A percentile compares a stretch with the other conserved stretches of the same genome.
phyloP scores from a whole-genome alignment of 1,140 invertebrate genomes.

The Drosophila mayri region DNA sequence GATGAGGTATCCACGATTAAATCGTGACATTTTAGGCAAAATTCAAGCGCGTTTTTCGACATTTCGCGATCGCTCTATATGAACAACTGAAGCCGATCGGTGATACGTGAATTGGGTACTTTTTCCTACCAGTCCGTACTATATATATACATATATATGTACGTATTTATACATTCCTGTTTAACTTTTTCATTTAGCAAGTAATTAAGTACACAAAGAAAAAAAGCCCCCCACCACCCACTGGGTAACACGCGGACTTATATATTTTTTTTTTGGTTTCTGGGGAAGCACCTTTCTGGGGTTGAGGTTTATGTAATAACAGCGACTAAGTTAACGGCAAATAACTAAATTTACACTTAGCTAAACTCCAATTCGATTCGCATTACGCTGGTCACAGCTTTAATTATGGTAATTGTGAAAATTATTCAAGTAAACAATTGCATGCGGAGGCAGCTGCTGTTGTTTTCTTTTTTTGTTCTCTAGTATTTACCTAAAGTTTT shows the following conservation, averaged over 20 bases:
- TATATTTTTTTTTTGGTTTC: slow-evolving; percentile 15
- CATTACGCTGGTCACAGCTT: slow-evolving; percentile 22
- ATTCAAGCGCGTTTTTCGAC: slow-evolving; percentile 42
- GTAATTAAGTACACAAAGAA: slow-evolving; percentile 20
- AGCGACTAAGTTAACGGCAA: slow-evolving; percentile 1
- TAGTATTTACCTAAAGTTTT: slow-evolving; percentile 23
- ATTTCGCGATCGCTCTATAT: slow-evolving; percentile 43
- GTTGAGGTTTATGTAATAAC: slow-evolving; percentile 4
- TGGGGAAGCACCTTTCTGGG: slow-evolving; percentile 25
- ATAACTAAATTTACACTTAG: slow-evolving; percentile 5
- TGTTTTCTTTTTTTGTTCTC: slow-evolving; percentile 6
- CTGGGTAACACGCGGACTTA: too few relatives aligned
- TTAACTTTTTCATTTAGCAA: slow-evolving; percentile 32
- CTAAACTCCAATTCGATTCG: not conserved
- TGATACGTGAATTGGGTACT: slow-evolving; percentile 45
- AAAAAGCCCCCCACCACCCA: slow-evolving; percentile 33
- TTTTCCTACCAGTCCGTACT: slow-evolving; percentile 31
- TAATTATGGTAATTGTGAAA: slow-evolving; percentile 73
- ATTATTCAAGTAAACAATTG: slow-evolving; percentile 58
- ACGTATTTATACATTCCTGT: slow-evolving; percentile 18
- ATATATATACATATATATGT: not conserved
- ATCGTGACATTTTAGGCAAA: slow-evolving; percentile 48
- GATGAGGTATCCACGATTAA: slow-evolving; percentile 8
- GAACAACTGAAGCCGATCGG: slow-evolving; percentile 45
- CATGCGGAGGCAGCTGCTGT: slow-evolving; percentile 38